phyloP scores from a whole-genome alignment of 2,797 vertebrate species.

The Poeciliopsis infans region DNA sequence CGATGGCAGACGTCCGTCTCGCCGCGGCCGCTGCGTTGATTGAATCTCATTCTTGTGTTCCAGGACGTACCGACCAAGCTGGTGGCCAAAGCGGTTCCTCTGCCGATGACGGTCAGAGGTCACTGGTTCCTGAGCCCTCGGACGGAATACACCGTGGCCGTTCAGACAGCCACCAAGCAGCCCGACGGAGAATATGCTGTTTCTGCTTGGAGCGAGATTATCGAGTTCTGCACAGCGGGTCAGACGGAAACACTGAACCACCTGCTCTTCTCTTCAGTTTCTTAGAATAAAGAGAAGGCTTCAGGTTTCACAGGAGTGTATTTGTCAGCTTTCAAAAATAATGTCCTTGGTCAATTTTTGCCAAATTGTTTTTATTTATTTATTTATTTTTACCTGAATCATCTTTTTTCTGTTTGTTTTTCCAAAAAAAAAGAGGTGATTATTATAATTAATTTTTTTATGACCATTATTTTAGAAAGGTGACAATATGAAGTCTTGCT shows the following conservation, averaged over 20 bases:
- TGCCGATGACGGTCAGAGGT: slow-evolving; percentile 94
- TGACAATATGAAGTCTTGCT: too few species aligned
- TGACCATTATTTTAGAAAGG: too few species aligned
- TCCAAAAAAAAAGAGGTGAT: too few species aligned
- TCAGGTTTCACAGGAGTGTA: background rate
- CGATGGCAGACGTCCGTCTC: background rate
- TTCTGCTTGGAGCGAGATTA: slow-evolving; percentile 93
- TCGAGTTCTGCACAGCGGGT: slow-evolving; percentile 95
- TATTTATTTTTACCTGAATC: too few species aligned
- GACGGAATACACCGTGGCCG: slow-evolving; percentile 92
- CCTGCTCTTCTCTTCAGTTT: background rate
- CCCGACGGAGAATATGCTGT: slow-evolving; percentile 90
- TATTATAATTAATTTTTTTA: too few species aligned
- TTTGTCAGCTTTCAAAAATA: background rate
- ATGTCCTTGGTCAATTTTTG: too few species aligned
- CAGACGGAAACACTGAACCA: background rate
- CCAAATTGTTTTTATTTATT: too few species aligned
- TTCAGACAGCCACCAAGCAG: slow-evolving; percentile 92
- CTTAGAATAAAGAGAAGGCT: background rate
- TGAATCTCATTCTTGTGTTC: background rate
- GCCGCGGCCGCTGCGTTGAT: too few species aligned
- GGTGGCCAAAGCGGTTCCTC: slow-evolving; percentile 92
- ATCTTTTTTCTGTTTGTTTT: too few species aligned
- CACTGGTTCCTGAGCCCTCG: slow-evolving; percentile 97
- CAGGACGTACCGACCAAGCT: slow-evolving; percentile 95